These are phyloP conservation scores for Eulithis testata DNA, from an alignment of 2,888 invertebrate species.

Conservation along the genomic window DNA sequence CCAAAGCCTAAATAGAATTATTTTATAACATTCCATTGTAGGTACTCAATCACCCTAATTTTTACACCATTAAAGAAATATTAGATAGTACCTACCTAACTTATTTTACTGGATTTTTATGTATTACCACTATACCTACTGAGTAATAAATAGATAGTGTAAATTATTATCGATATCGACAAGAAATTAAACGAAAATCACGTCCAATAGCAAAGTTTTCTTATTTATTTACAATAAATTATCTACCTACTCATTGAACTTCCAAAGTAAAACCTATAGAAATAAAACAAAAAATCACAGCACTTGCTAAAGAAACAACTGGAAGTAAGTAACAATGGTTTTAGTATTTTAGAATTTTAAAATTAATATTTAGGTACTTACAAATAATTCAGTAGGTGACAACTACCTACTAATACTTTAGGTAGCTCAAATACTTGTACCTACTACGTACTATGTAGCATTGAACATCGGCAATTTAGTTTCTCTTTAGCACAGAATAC, in stretches of 20 bases:
- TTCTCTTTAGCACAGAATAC: too few species aligned
- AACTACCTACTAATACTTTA: too few species aligned
- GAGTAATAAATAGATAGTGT: too few species aligned
- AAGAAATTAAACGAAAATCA: conserved; percentile 3
- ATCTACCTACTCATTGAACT: neutral
- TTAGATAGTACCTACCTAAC: too few species aligned
- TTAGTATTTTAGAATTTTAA: neutral
- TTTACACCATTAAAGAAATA: neutral
- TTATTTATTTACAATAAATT: conserved; percentile 9
- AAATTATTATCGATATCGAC: neutral
- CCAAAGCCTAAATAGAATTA: too few species aligned
- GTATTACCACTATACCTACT: too few species aligned
- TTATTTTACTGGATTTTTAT: too few species aligned
- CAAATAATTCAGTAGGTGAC: neutral
- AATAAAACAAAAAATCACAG: conserved; percentile 10
- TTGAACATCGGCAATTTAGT: too few species aligned
- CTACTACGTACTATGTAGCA: too few species aligned
- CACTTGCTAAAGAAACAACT: neutral
- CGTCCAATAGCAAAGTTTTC: neutral
- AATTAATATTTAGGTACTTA: neutral
- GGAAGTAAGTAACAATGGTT: neutral
- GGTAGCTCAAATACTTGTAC: too few species aligned
- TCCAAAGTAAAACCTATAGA: neutral
- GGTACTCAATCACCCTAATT: too few species aligned
- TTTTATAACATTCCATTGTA: too few species aligned